Evolutionary conservation across 2,888 invertebrate genomes (phyloP).

Genomic region (Graphium colonna): DNA sequence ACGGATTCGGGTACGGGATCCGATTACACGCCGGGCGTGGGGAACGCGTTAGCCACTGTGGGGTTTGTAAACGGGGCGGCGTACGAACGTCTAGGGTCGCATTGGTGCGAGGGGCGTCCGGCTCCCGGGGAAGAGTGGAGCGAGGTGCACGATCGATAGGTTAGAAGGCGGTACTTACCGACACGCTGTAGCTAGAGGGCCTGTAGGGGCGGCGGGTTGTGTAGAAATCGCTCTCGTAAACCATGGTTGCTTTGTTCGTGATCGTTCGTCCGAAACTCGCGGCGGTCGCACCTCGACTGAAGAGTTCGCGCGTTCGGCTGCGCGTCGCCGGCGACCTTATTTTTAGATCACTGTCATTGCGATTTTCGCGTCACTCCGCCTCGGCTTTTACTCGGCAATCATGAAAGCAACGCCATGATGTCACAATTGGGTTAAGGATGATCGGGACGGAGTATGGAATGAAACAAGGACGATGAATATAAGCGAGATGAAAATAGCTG

Average conservation of each 20-base stretch:
- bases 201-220: constrained; percentile 91
- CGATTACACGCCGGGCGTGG: constrained; percentile 32
- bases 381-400: constrained; percentile 51
- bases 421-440: constrained; percentile 71
- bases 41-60: constrained; percentile 37
- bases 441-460: constrained; percentile 41
- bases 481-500: constrained; percentile 40
- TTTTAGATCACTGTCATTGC: constrained; percentile 79
- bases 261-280: constrained; percentile 73
- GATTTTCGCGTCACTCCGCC: constrained; percentile 70
- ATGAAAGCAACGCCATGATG: constrained; percentile 51
- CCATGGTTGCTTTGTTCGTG: constrained; percentile 83
- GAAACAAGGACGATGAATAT: constrained; percentile 28
- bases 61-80: constrained; percentile 35
- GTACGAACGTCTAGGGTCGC: constrained; percentile 53
- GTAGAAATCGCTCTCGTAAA: constrained; percentile 96
- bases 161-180: constrained; percentile 73
- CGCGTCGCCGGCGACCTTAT: constrained; percentile 57
- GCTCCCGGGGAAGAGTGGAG: constrained; percentile 69
- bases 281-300: constrained; percentile 74
- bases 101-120: constrained; percentile 73
- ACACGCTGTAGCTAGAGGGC: constrained; percentile 90
- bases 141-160: constrained; percentile 58
- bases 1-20: constrained; percentile 32
- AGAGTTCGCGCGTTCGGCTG: constrained; percentile 44